These are phyloP conservation scores for Cephus nigrinus DNA, from an alignment of 2,888 invertebrate species.

Conservation along the genomic window DNA sequence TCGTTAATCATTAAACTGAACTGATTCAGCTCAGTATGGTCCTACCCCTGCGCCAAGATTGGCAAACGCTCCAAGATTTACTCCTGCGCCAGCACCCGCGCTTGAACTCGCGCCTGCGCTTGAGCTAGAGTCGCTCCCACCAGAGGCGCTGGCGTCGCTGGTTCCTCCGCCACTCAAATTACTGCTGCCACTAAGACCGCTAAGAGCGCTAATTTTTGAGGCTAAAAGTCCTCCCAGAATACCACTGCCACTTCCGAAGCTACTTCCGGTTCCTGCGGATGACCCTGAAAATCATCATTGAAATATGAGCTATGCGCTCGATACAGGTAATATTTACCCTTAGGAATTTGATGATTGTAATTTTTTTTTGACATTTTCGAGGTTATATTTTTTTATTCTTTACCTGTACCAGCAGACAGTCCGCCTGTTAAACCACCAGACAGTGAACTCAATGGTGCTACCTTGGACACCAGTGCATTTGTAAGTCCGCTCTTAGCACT, in stretches of 20 bases:
- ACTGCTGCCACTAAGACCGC: conserved; percentile 25
- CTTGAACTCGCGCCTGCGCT: conserved; percentile 16
- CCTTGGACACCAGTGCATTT: conserved; percentile 52
- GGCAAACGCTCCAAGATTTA: conserved; percentile 51
- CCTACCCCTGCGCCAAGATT: conserved; percentile 47
- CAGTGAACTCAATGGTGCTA: conserved; percentile 66
- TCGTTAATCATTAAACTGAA: conserved; percentile 3
- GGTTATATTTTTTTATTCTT: background rate
- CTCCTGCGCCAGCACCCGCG: conserved; percentile 35
- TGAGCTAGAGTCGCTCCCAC: background rate
- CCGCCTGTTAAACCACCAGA: conserved; percentile 72
- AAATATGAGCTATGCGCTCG: background rate
- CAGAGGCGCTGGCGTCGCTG: background rate
- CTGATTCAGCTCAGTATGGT: conserved; percentile 32
- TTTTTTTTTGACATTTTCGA: background rate
- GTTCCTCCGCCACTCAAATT: conserved; percentile 2
- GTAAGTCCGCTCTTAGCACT: conserved; percentile 48
- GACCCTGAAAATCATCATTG: background rate
- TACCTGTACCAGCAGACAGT: background rate
- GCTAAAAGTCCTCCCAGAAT: conserved; percentile 22
- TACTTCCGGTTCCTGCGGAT: conserved; percentile 8
- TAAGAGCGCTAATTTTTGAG: conserved; percentile 5
- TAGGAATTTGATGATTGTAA: background rate
- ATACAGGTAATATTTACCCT: background rate
- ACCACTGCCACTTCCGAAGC: conserved; percentile 31